phyloP scores from a whole-genome alignment of 2,888 invertebrate species.

The Hydriomena furcata region DNA sequence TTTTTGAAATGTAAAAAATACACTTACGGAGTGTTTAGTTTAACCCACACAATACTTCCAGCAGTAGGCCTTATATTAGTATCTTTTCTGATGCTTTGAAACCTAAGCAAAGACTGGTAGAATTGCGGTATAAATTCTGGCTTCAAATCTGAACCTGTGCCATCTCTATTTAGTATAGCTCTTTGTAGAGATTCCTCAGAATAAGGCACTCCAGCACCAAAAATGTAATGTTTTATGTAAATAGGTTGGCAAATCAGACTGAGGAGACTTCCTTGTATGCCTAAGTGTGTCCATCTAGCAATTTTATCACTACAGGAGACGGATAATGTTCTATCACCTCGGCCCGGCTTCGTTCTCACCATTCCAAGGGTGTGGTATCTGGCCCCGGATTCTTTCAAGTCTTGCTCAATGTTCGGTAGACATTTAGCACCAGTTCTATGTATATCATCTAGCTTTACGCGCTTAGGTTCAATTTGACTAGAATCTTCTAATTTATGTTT shows the following conservation, averaged over 20 bases:
- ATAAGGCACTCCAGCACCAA: conserved; percentile 87
- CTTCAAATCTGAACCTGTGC: conserved; percentile 26
- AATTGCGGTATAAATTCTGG: conserved; percentile 45
- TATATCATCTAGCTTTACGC: conserved; percentile 60
- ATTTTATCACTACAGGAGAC: conserved; percentile 98
- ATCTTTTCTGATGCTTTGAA: conserved; percentile 48
- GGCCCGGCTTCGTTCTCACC: conserved; percentile 94
- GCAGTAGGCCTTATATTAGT: conserved; percentile 53
- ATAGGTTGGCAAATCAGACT: conserved; percentile 86
- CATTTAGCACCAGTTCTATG: conserved; percentile 97
- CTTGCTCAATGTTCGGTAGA: conserved; percentile 79
- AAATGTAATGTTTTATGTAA: conserved; percentile 86
- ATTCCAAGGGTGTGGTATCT: conserved; percentile 87
- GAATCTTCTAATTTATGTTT: conserved; percentile 50
- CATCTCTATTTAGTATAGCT: conserved; percentile 73
- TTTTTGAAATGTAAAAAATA: background rate
- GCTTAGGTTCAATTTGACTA: conserved; percentile 47
- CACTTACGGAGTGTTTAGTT: conserved; percentile 54
- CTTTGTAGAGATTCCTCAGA: conserved; percentile 83
- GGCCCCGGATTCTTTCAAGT: conserved; percentile 81
- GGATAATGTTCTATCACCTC: conserved; percentile 94
- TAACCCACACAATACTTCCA: conserved; percentile 67
- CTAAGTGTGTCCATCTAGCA: conserved; percentile 93
- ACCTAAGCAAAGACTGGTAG: conserved; percentile 53
- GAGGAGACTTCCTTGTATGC: conserved; percentile 92